Evolutionary conservation across 2,888 invertebrate genomes (phyloP), one percentile per base, ranked within the genome.

Genomic region (Ectemnius lituratus): DNA sequence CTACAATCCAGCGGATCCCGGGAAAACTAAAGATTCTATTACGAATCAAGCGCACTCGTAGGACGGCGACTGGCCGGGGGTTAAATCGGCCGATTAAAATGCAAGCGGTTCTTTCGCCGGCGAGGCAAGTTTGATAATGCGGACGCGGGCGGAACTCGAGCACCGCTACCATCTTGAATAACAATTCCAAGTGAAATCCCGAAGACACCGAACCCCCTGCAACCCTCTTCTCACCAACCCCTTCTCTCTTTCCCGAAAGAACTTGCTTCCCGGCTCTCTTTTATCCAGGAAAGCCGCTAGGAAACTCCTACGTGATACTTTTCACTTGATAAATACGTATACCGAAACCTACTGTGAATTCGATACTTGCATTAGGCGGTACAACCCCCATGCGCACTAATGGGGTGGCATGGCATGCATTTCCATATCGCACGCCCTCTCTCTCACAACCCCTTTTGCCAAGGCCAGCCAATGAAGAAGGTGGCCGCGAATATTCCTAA

Each of bases 331-430:
- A 68, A 62, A 66, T 67, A 77, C 73, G 71, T 71, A 70, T 64
- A 69, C 61, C 75, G 67, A 75, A 62, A 37, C 37, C 37, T 37
- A 37, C 73, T 72, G 80, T 64, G 75, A 82, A 82, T 80, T 75
- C 72, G 80, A 82, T 82, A 82, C 83, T 80, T 78, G 80, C 74
- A 82, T 82, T 82, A 82, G 83, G 73, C 73, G 69, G 65, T 77
- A 80, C 77, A 80, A 75, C 70, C 80, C 57, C 73, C 75, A 80
- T 82, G 74, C 11, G 80, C 80, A 72, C 80, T 37, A 63, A 67
- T 64, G 63, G 56, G 47, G 18, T 58, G 45, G 37, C 49, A 37
- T 58, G 45, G 37, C 49, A 37, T 67, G 62, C 62, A 73, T 70
- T 70, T 78, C 71, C 70, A 72, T 72, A 66, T 59, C 60, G 60